Evolutionary conservation across 2,888 invertebrate species (phyloP).

Genomic region (Hemicrepidius hirtus): DNA sequence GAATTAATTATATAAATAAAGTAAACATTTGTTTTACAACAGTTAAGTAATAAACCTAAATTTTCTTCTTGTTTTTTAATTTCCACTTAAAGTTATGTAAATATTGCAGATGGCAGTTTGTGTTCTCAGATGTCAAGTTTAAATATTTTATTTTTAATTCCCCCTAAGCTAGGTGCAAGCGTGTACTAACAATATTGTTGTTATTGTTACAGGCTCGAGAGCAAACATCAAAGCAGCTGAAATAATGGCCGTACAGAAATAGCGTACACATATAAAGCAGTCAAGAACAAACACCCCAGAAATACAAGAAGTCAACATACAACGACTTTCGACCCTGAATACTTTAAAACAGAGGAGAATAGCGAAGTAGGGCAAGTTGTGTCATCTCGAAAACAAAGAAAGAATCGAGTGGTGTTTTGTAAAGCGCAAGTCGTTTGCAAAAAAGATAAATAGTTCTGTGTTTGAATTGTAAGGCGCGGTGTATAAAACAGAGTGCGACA

Average conservation of each 20-base stretch:
- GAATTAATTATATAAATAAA: too few relatives aligned
- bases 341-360: constrained; percentile 32
- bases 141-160: constrained; percentile 9
- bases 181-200: constrained; percentile 37
- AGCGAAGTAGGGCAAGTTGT: constrained; percentile 36
- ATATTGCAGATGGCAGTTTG: neutral
- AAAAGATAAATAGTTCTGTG: constrained; percentile 24
- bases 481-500: neutral
- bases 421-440: neutral
- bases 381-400: constrained; percentile 34
- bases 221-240: constrained; percentile 47
- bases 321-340: constrained; percentile 40
- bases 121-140: neutral
- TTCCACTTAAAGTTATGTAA: too few relatives aligned
- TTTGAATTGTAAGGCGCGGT: constrained; percentile 9
- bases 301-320: constrained; percentile 43
- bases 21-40: too few relatives aligned
- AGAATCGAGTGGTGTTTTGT: constrained; percentile 15
- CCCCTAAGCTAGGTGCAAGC: neutral
- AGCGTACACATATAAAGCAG: constrained; percentile 28
- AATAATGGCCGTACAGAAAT: constrained; percentile 45
- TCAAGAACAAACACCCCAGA: constrained; percentile 38
- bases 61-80: too few relatives aligned
- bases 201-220: constrained; percentile 44
- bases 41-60: too few relatives aligned